Evolutionary conservation across 2,113 vertebrate genomes (phyloP).

Genomic region (Bujurquina vittata): DNA sequence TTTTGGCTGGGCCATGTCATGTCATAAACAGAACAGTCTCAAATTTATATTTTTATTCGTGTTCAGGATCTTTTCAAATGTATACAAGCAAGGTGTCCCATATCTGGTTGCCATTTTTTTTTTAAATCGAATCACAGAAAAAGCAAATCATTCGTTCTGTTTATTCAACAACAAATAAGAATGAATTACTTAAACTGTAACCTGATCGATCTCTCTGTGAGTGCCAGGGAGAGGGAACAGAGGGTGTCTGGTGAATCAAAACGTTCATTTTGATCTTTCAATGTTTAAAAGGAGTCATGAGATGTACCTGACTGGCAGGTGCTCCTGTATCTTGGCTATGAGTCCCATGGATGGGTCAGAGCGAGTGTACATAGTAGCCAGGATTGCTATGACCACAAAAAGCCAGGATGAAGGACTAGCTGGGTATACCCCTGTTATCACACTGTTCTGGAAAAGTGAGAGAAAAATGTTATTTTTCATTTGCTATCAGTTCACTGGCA

Average conservation of each 20-base stretch:
- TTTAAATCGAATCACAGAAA: neutral
- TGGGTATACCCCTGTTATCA: conserved; percentile 87
- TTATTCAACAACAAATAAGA: conserved; percentile 3
- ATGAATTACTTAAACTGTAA: neutral
- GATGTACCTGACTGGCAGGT: conserved; percentile 86
- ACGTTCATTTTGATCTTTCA: conserved; percentile 1
- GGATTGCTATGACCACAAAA: conserved; percentile 89
- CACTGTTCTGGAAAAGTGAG: conserved; percentile 81
- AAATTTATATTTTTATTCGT: neutral
- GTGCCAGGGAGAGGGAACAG: neutral
- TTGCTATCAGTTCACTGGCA: neutral
- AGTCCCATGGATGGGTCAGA: conserved; percentile 94
- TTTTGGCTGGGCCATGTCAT: neutral
- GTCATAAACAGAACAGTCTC: no score
- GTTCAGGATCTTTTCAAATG: neutral
- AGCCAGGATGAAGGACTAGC: conserved; percentile 91
- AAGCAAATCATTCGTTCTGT: neutral
- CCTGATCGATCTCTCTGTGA: neutral
- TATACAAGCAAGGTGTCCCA: neutral
- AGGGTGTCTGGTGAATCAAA: neutral
- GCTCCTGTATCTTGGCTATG: conserved; percentile 90
- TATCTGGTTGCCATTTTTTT: neutral
- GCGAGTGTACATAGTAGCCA: conserved; percentile 89
- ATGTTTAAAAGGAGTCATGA: neutral
- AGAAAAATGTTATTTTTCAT: conserved; percentile 15